Base-by-base conservation (phyloP, 2,113 vertebrate genomes). In the Neomonachus schauinslandi region DNA sequence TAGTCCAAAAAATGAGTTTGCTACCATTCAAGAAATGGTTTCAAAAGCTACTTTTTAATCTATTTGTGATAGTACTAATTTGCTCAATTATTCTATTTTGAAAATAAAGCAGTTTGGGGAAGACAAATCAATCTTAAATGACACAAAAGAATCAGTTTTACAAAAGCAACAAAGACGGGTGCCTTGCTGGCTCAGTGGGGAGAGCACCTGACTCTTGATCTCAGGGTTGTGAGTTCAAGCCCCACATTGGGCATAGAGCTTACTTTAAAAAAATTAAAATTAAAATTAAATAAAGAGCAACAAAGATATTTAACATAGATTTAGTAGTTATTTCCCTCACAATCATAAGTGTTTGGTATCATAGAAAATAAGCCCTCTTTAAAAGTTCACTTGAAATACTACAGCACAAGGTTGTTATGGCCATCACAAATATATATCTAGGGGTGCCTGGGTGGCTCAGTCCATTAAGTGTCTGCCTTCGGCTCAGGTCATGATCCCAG, bases 241-340 rank as follows among this genome's bases (percentile, higher is more conserved):
- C 24, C 74, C 74, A 77, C 26, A 4, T 2, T 77, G 42, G 42
- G 14, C 15, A 31, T 1, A 77, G 4, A 77, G 74, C 14, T 31
- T 31, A 76, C 7, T 67, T 28, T 16, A 9, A 77, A 77, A 49
- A 49, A 77, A 65, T 7, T 15, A 65, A 72, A 39, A 22, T 39
- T 22, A 72, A 13, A 72, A 42, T 42, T 39, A 36, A 72, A 76
- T 65, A 91, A 96, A 91, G 94, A 76, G 71, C 22, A 91, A 88
- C 19, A 72, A 92, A 91, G 33, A 76, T 39, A 93, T 59, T 88
- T 84, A 85, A 84, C 69, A 57, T 11, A 96, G 63, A 97, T 81
- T 86, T 95, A 46, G 77, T 91, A 69, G 86, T 87, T 87, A 87
- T 59, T 91, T 82, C 31, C 87, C 33, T 86, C 81, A 93, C 16